phyloP scores from a whole-genome alignment of 2,888 invertebrate genomes.

The Rosalia funebris region DNA sequence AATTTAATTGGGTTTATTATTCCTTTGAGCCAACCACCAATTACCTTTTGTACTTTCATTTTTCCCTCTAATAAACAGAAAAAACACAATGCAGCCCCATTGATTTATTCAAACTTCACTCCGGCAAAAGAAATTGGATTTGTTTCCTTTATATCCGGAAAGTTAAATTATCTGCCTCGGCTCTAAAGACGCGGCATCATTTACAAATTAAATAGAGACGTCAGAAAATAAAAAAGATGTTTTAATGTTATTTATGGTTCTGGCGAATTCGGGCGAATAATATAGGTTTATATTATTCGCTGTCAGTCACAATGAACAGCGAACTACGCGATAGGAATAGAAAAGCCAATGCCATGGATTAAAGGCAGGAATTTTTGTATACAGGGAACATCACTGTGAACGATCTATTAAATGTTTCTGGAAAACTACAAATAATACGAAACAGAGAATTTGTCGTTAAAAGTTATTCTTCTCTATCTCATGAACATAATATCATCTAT shows the following conservation, averaged over 20 bases:
- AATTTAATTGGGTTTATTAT: background rate
- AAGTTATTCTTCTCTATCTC: too few relatives aligned
- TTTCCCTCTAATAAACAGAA: background rate
- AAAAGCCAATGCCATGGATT: too few relatives aligned
- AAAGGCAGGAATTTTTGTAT: too few relatives aligned
- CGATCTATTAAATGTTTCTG: too few relatives aligned
- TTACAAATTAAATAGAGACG: conserved; percentile 15
- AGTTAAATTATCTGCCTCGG: conserved; percentile 9
- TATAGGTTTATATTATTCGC: too few relatives aligned
- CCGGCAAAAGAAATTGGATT: conserved; percentile 3
- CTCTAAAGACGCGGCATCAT: conserved; percentile 3
- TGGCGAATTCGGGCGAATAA: background rate
- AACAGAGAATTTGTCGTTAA: too few relatives aligned
- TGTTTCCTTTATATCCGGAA: conserved; percentile 3
- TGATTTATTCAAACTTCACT: background rate
- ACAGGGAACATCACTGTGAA: too few relatives aligned
- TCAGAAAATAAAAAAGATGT: conserved; percentile 14
- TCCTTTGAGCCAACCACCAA: background rate
- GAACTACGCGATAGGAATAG: too few relatives aligned
- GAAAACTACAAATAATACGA: too few relatives aligned
- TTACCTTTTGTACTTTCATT: background rate
- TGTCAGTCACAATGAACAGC: too few relatives aligned
- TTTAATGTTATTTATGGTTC: conserved; percentile 6
- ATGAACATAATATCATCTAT: too few relatives aligned
- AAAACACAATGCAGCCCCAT: background rate